phyloP scores from a whole-genome alignment of 1,140 invertebrate genomes.

The Zophobas morio region DNA sequence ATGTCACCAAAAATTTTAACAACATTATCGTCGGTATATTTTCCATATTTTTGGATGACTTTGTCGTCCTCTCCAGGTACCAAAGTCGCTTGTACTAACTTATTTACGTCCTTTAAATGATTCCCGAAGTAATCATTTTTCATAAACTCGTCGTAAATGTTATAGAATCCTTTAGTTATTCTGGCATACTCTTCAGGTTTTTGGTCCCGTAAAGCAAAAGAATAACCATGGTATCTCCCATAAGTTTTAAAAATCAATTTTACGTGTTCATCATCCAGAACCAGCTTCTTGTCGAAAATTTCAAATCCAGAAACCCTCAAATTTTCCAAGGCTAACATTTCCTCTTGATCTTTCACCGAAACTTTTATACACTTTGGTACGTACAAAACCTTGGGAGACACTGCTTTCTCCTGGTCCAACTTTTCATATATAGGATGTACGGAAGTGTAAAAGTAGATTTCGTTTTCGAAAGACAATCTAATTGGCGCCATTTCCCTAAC shows the following conservation, averaged over 20 bases:
- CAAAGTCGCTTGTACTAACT: background rate
- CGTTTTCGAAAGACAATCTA: slow-evolving; percentile 14
- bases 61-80: slow-evolving; percentile 1
- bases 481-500: slow-evolving; percentile 20
- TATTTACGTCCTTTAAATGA: slow-evolving; percentile 64
- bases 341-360: background rate
- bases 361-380: slow-evolving; percentile 15
- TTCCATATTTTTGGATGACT: background rate
- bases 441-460: slow-evolving; percentile 1
- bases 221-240: slow-evolving; percentile 70
- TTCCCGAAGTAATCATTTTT: slow-evolving; percentile 51
- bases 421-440: background rate
- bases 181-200: slow-evolving; percentile 45
- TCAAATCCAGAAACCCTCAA: slow-evolving; percentile 4
- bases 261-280: slow-evolving; percentile 1
- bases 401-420: background rate
- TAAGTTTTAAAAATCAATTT: slow-evolving; percentile 66
- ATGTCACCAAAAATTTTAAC: background rate
- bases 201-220: slow-evolving; percentile 67
- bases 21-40: background rate
- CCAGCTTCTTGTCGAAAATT: slow-evolving; percentile 4
- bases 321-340: slow-evolving; percentile 33
- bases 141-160: slow-evolving; percentile 14
- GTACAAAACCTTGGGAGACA: background rate
- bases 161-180: slow-evolving; percentile 53